phyloP scores from a whole-genome alignment of 2,113 vertebrate genomes.

The Grammomys dolichurus region DNA sequence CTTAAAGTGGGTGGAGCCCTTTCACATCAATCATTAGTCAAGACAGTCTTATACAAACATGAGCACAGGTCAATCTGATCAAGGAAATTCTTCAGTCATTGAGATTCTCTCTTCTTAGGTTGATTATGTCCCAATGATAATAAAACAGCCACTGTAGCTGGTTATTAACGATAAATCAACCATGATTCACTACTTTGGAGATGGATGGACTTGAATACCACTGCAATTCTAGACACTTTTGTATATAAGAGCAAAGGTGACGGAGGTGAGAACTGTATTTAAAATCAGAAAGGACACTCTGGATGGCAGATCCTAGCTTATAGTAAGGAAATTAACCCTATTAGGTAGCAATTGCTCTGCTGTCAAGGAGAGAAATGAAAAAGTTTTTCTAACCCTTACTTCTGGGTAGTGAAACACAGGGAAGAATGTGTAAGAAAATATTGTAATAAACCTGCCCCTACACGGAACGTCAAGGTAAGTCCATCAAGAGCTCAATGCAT shows the following conservation, averaged over 20 bases:
- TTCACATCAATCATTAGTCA: not conserved
- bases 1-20: not conserved
- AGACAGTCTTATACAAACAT: not conserved
- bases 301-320: not conserved
- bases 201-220: not conserved
- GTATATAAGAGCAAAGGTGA: not conserved
- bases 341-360: not conserved
- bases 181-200: not conserved
- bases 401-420: not conserved
- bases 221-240: not conserved
- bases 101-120: not conserved
- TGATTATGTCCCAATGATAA: not conserved
- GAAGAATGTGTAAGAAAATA: not conserved
- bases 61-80: not conserved
- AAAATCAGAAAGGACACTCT: not conserved
- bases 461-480: not conserved
- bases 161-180: constrained; percentile 20
- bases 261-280: not conserved
- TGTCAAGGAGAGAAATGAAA: not conserved
- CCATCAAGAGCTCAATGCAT: too few relatives aligned
- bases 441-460: not conserved
- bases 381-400: not conserved
- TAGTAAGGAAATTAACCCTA: not conserved
- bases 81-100: not conserved
- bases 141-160: not conserved